Evolutionary conservation across 2,113 vertebrate genomes (phyloP).

Genomic region (Panurus biarmicus): DNA sequence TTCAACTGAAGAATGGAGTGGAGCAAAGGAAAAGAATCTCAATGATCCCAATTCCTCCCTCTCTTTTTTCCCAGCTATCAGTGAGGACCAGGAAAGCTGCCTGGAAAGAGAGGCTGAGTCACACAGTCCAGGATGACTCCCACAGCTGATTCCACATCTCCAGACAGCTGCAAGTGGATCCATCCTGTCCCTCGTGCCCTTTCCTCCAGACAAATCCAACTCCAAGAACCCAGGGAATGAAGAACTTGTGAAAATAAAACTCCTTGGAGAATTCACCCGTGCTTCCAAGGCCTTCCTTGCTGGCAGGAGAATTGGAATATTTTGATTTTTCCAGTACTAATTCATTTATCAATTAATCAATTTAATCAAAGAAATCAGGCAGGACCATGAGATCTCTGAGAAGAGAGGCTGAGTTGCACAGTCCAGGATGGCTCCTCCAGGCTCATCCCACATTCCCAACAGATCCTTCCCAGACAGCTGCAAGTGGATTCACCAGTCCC

Average conservation of each 20-base stretch:
- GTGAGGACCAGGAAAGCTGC: not conserved
- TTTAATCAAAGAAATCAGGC: too few species aligned
- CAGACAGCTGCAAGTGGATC: not conserved
- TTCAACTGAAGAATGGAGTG: not conserved
- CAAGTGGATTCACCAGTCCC: not conserved
- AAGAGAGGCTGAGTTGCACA: not conserved
- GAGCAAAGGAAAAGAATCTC: not conserved
- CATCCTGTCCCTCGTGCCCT: not conserved
- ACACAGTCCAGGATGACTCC: not conserved
- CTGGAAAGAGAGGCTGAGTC: not conserved
- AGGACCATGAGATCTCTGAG: too few species aligned
- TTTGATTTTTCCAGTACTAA: accelerated
- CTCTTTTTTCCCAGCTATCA: not conserved
- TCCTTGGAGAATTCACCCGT: accelerated
- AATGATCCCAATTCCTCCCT: too few species aligned
- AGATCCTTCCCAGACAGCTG: not conserved
- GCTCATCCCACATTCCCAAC: not conserved
- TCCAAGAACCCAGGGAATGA: not conserved
- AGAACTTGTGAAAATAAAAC: not conserved
- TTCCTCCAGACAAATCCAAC: not conserved
- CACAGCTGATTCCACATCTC: not conserved
- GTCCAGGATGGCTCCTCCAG: not conserved
- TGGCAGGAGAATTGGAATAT: accelerated
- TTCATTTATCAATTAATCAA: not conserved
- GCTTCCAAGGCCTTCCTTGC: not conserved